Percentiles rank a stretch among this genome's conserved stretches.
Evolutionary conservation across 2,113 vertebrate genomes (phyloP).

Genomic region (Prinia subflava): DNA sequence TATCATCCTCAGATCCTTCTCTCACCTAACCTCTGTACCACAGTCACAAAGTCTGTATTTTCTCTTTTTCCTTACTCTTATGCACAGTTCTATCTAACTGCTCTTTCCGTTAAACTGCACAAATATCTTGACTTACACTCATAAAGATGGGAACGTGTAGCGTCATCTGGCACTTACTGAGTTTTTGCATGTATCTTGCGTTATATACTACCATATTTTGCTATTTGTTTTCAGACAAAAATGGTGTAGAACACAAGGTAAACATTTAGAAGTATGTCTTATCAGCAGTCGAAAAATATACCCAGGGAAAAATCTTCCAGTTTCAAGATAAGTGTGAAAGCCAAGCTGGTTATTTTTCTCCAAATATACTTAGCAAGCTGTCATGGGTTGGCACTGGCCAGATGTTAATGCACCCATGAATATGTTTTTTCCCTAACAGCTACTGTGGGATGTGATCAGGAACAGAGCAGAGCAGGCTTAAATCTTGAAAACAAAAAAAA

Average conservation of each 20-base stretch:
- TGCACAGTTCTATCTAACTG: neutral
- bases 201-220: neutral
- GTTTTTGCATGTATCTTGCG: neutral
- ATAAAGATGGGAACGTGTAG: neutral
- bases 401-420: too few relatives aligned
- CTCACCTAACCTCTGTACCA: neutral
- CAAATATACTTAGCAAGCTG: neutral
- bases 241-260: neutral
- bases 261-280: neutral
- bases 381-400: too few relatives aligned
- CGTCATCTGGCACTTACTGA: neutral
- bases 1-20: neutral
- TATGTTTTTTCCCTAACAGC: too few relatives aligned
- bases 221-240: neutral
- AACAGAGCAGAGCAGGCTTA: too few relatives aligned
- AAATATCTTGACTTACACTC: neutral
- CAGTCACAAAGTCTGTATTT: neutral
- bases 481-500: too few relatives aligned
- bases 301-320: neutral
- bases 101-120: neutral
- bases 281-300: neutral
- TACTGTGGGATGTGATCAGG: too few relatives aligned
- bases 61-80: neutral
- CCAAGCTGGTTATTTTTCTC: neutral
- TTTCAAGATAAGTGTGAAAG: neutral